Percentiles rank a stretch among this genome's conserved stretches.
Evolutionary conservation across 2,888 invertebrate genomes (phyloP).

Genomic region (Sicus ferrugineus): DNA sequence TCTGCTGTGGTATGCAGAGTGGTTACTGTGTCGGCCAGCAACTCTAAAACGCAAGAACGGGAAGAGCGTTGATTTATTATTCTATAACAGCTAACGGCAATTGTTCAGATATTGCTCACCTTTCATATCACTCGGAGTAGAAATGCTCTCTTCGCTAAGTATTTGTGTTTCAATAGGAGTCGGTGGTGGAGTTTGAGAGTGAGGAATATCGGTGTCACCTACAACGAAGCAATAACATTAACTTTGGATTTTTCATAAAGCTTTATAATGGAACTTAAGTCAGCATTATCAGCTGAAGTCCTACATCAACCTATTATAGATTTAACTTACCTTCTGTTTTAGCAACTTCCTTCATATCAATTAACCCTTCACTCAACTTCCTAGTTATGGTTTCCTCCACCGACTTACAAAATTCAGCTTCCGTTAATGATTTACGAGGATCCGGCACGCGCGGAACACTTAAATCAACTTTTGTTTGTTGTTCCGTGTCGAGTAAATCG

Average conservation of each 20-base stretch:
- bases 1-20: conserved; percentile 57
- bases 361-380: conserved; percentile 61
- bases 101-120: conserved; percentile 11
- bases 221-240: conserved; percentile 35
- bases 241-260: background rate
- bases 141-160: conserved; percentile 34
- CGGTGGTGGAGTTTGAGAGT: conserved; percentile 64
- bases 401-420: conserved; percentile 62
- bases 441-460: conserved; percentile 49
- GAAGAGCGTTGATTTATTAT: conserved; percentile 7
- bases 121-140: conserved; percentile 26
- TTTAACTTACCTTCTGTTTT: conserved; percentile 50
- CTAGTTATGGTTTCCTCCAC: conserved; percentile 61
- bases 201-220: conserved; percentile 55
- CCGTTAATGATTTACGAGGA: conserved; percentile 59
- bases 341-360: conserved; percentile 58
- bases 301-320: background rate
- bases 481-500: conserved; percentile 50
- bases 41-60: conserved; percentile 44
- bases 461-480: conserved; percentile 44
- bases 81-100: background rate
- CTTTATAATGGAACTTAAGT: background rate
- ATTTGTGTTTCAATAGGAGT: conserved; percentile 59
- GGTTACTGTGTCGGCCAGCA: conserved; percentile 54
- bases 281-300: background rate